A percentile compares a stretch with the other conserved stretches of the same genome.
Conservation (phyloP, 2,888 invertebrate species). For the Drosophila mimetica region DNA sequence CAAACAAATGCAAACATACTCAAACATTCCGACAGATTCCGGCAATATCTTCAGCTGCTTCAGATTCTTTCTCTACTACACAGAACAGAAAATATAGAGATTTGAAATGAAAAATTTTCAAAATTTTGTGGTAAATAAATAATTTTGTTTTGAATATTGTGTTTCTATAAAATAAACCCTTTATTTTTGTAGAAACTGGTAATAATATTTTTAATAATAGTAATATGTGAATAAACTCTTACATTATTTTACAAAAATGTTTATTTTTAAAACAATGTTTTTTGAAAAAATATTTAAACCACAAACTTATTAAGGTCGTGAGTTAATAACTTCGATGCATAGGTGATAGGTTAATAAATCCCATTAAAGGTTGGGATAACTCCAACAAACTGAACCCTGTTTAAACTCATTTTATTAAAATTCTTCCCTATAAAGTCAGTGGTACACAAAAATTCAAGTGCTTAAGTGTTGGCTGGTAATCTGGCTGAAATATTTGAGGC, state of each 20-base stretch:
- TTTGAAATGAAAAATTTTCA: background rate
- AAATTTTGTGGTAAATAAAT: too few species aligned
- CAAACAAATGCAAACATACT: slow-evolving; percentile 72
- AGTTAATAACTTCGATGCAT: too few species aligned
- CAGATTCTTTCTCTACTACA: slow-evolving; percentile 7
- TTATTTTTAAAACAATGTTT: too few species aligned
- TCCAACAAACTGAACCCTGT: background rate
- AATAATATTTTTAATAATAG: too few species aligned
- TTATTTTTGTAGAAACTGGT: too few species aligned
- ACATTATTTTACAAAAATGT: too few species aligned
- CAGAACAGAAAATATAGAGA: background rate
- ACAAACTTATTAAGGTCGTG: too few species aligned
- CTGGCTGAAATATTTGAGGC: slow-evolving; percentile 12
- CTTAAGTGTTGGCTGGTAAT: slow-evolving; percentile 7
- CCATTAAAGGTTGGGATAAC: background rate
- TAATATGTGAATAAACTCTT: too few species aligned
- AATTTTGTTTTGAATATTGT: too few species aligned
- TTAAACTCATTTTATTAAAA: background rate
- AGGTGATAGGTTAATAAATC: background rate
- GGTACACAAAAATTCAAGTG: slow-evolving; percentile 5
- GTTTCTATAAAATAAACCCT: too few species aligned
- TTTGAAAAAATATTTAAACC: too few species aligned
- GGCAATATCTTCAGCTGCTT: slow-evolving; percentile 9
- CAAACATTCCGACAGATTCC: slow-evolving; percentile 39
- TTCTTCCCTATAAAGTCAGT: background rate